phyloP scores from a whole-genome alignment of 2,888 invertebrate species.

The Hartigia nigra region DNA sequence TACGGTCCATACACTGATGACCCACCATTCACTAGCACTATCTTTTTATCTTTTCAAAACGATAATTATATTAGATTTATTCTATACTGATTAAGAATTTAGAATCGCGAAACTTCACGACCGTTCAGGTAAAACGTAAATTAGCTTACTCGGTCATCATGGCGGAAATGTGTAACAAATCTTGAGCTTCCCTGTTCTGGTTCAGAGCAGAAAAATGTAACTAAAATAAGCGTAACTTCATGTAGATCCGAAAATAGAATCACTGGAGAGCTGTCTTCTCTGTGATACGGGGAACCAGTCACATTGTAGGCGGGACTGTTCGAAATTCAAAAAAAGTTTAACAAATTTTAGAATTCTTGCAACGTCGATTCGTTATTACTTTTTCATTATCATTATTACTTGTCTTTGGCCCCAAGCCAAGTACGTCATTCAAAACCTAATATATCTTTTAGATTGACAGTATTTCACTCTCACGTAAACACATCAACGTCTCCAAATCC shows the following conservation, averaged over 20 bases:
- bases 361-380: background rate
- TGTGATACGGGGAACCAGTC: constrained; percentile 24
- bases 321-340: constrained; percentile 13
- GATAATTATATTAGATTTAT: background rate
- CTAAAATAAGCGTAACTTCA: constrained; percentile 44
- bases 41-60: background rate
- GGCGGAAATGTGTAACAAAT: constrained; percentile 25
- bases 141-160: constrained; percentile 46
- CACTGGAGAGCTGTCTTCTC: constrained; percentile 39
- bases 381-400: constrained; percentile 9
- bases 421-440: constrained; percentile 16
- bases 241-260: constrained; percentile 20
- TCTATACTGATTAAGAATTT: background rate
- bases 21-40: background rate
- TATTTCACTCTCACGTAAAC: background rate
- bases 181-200: constrained; percentile 23
- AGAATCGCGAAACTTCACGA: background rate
- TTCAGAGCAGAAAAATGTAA: constrained; percentile 43
- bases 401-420: constrained; percentile 19
- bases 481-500: background rate
- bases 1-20: background rate
- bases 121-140: constrained; percentile 11
- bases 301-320: constrained; percentile 21
- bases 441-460: constrained; percentile 7
- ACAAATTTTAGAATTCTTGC: background rate